These are phyloP conservation scores for Macroglossus sobrinus DNA, from an alignment of 2,113 vertebrate species.

Conservation along the genomic window DNA sequence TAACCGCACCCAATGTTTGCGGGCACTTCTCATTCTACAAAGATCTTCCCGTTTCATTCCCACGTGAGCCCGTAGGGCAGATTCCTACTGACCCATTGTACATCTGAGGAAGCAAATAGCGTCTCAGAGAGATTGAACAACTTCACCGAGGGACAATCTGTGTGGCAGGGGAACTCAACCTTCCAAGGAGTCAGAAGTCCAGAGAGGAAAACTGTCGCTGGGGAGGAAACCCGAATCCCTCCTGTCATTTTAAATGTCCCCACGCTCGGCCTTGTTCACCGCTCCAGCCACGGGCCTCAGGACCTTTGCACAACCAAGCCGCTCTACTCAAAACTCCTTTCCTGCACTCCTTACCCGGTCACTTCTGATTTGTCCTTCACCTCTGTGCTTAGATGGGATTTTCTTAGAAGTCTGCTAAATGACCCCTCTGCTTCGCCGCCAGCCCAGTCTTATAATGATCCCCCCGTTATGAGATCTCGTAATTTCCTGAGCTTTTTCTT, in stretches of 20 bases:
- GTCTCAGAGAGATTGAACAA: not conserved
- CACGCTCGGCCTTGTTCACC: not conserved
- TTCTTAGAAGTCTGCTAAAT: not conserved
- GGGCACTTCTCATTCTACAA: not conserved
- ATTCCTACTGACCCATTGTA: not conserved
- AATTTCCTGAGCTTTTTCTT: not conserved
- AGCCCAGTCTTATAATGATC: not conserved
- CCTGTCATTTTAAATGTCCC: no score
- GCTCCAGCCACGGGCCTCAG: not conserved
- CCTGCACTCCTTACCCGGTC: not conserved
- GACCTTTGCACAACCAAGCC: not conserved
- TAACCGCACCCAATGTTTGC: no score
- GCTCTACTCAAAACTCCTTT: not conserved
- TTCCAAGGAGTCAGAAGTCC: not conserved
- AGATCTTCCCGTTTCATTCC: not conserved
- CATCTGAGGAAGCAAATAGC: not conserved
- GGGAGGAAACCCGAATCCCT: not conserved
- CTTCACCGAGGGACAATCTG: not conserved
- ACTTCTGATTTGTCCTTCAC: not conserved
- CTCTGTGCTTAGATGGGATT: not conserved
- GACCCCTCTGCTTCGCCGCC: rapidly evolving
- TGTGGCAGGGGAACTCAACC: not conserved
- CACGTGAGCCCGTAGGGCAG: rapidly evolving
- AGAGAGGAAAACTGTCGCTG: not conserved
- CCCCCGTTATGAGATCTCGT: no score